Evolutionary conservation across 1,140 invertebrate genomes (phyloP).

Genomic region (Cardiocondyla obscurior): DNA sequence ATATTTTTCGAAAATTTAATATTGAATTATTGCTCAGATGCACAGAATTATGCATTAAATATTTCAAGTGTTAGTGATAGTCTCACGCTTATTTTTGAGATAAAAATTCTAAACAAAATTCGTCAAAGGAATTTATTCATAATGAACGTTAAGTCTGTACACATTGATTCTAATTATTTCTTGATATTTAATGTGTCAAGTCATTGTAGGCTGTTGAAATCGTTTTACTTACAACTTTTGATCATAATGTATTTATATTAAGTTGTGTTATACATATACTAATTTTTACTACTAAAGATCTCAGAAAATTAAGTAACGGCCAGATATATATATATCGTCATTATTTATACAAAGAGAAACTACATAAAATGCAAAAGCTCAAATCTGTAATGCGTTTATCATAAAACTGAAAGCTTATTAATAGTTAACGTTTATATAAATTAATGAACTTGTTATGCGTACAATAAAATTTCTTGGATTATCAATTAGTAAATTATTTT

Average conservation of each 20-base stretch:
- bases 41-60: background rate
- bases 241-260: conserved; percentile 1
- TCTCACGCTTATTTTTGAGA: background rate
- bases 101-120: background rate
- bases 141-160: background rate
- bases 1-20: background rate
- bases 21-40: conserved; percentile 38
- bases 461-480: conserved; percentile 12
- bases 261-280: background rate
- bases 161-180: background rate
- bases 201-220: conserved; percentile 27
- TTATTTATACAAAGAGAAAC: background rate
- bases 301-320: conserved; percentile 13
- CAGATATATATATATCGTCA: conserved; percentile 7
- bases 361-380: background rate
- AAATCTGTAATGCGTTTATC: background rate
- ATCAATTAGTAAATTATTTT: background rate
- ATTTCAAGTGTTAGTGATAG: background rate
- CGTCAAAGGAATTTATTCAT: background rate
- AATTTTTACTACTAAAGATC: conserved; percentile 28
- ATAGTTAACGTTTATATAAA: background rate
- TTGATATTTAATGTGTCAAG: conserved; percentile 2
- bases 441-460: background rate
- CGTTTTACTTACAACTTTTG: conserved; percentile 5
- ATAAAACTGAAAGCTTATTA: background rate